Evolutionary conservation across 2,888 invertebrate species (phyloP).

Genomic region (Microplitis manilae): DNA sequence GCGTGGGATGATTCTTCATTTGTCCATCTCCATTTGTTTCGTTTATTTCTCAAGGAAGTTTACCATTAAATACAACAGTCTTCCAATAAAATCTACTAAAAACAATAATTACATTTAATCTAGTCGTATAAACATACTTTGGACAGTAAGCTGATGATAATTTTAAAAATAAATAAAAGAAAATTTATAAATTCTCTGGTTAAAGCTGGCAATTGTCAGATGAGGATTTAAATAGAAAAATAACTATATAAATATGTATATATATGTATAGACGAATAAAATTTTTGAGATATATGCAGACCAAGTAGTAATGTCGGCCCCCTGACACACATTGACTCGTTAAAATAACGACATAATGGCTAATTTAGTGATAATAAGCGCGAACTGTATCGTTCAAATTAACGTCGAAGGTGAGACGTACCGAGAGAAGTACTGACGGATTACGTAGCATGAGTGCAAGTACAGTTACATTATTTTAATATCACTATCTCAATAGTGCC

Average conservation of each 20-base stretch:
- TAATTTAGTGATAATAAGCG: conserved; percentile 71
- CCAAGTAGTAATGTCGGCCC: conserved; percentile 56
- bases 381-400: conserved; percentile 70
- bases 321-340: conserved; percentile 72
- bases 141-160: too few species aligned
- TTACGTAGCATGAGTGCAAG: background rate
- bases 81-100: background rate
- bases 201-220: background rate
- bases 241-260: background rate
- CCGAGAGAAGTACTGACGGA: conserved; percentile 42
- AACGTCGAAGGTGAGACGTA: conserved; percentile 71
- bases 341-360: conserved; percentile 72
- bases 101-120: background rate
- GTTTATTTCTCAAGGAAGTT: conserved; percentile 54
- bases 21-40: conserved; percentile 23
- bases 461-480: background rate
- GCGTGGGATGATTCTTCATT: conserved; percentile 55
- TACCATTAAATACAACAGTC: conserved; percentile 48
- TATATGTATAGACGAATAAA: background rate
- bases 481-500: background rate
- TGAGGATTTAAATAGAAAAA: conserved; percentile 20
- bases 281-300: conserved; percentile 36
- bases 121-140: too few species aligned
- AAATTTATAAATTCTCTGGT: background rate
- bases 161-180: background rate